phyloP scores from a whole-genome alignment of 2,888 invertebrate genomes.

The Acanthococcus lagerstroemiae region DNA sequence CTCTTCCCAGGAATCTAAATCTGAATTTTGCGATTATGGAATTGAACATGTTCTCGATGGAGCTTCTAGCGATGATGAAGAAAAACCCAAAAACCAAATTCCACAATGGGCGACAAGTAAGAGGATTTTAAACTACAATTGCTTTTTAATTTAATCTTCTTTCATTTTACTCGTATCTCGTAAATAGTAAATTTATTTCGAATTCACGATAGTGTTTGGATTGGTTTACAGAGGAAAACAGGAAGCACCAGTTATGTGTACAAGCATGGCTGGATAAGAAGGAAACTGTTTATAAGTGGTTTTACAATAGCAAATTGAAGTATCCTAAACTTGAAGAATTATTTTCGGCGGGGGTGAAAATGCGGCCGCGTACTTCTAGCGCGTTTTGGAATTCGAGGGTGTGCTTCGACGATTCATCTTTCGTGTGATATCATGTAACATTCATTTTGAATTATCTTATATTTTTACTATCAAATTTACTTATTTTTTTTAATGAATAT shows the following conservation, averaged over 20 bases:
- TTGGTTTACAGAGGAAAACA: slow-evolving; percentile 1
- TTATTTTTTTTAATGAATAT: no score
- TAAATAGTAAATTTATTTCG: not conserved
- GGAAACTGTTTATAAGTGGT: slow-evolving; percentile 11
- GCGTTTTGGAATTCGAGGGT: slow-evolving; percentile 19
- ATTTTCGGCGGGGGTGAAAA: slow-evolving; percentile 7
- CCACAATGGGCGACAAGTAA: slow-evolving; percentile 8
- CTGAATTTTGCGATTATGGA: not conserved
- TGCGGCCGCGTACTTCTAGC: slow-evolving; percentile 18
- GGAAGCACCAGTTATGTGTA: slow-evolving; percentile 1
- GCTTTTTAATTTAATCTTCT: no score
- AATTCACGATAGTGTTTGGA: not conserved
- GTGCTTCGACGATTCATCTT: no score
- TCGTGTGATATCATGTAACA: no score
- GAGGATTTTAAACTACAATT: no score
- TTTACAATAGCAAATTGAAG: slow-evolving; percentile 10
- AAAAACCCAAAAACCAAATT: not conserved
- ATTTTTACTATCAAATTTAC: no score
- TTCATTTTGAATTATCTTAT: no score
- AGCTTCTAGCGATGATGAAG: slow-evolving; percentile 21
- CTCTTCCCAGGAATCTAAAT: not conserved
- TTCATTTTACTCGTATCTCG: not conserved
- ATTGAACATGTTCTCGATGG: slow-evolving; percentile 13
- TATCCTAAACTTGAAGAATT: slow-evolving; percentile 23
- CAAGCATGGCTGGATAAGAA: slow-evolving; percentile 20